phyloP scores from a whole-genome alignment of 2,797 vertebrate species.

The Cynodonichthys magdalenae region DNA sequence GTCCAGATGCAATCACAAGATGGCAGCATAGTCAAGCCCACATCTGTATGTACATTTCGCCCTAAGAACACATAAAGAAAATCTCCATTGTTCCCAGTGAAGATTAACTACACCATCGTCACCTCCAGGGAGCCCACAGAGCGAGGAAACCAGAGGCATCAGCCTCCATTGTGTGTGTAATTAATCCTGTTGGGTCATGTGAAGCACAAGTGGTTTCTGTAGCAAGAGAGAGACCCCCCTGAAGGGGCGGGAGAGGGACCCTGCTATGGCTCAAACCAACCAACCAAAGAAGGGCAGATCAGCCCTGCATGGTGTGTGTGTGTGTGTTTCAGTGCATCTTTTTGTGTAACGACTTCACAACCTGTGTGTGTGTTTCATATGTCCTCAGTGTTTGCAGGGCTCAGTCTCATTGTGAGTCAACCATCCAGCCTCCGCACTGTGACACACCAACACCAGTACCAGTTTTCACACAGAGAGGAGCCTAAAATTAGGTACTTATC shows the following conservation, averaged over 20 bases:
- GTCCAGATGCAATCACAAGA: slow-evolving; percentile 74
- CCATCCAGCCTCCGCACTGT: slow-evolving; percentile 61
- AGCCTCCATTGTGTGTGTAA: slow-evolving; percentile 68
- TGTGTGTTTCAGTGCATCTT: slow-evolving; percentile 26
- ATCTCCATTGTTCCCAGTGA: slow-evolving; percentile 62
- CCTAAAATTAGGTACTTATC: slow-evolving; percentile 81
- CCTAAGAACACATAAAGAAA: slow-evolving; percentile 43
- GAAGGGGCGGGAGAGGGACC: slow-evolving; percentile 7
- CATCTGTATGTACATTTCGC: slow-evolving; percentile 28
- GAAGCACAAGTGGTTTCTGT: slow-evolving; percentile 64
- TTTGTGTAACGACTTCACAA: slow-evolving; percentile 32
- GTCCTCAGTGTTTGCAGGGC: slow-evolving; percentile 47
- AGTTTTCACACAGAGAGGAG: slow-evolving; percentile 71
- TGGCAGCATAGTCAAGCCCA: slow-evolving; percentile 75
- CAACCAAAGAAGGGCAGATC: slow-evolving; percentile 23
- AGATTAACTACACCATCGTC: slow-evolving; percentile 66
- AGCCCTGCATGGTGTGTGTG: slow-evolving; percentile 25
- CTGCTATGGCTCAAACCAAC: slow-evolving; percentile 56
- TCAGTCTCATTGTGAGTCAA: slow-evolving; percentile 58
- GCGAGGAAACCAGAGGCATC: slow-evolving; percentile 57
- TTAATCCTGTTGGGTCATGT: slow-evolving; percentile 74
- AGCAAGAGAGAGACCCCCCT: slow-evolving; percentile 29
- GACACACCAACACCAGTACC: slow-evolving; percentile 62
- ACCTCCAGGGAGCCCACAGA: slow-evolving; percentile 55
- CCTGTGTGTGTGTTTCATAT: slow-evolving; percentile 26